A percentile compares a stretch with the other conserved stretches of the same genome.
These are phyloP conservation scores for Stenopsyche tienmushanensis DNA, from an alignment of 1,140 invertebrate species.

Conservation along the genomic window DNA sequence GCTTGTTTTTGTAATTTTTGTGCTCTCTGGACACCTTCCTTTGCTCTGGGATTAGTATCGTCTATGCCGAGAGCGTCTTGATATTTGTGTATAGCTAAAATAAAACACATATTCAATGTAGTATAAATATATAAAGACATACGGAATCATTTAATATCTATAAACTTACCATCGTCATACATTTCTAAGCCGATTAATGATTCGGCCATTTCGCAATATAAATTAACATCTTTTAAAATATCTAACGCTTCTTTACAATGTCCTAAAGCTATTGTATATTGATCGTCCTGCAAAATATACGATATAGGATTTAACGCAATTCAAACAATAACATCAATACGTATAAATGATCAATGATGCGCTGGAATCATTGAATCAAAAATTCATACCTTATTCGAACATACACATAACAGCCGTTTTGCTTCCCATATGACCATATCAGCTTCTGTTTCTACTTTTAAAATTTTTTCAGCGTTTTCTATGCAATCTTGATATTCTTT, in stretches of 20 bases:
- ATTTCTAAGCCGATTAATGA: slow-evolving; percentile 87
- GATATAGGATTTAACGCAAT: too few species aligned
- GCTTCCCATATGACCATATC: slow-evolving; percentile 73
- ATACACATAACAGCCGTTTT: slow-evolving; percentile 72
- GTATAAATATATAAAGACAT: too few species aligned
- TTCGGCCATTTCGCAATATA: slow-evolving; percentile 90
- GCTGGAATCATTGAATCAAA: not conserved
- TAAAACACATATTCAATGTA: slow-evolving; percentile 28
- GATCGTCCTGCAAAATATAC: slow-evolving; percentile 58
- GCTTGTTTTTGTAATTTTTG: slow-evolving; percentile 94
- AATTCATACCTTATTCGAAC: slow-evolving; percentile 61
- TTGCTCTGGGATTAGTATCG: slow-evolving; percentile 75
- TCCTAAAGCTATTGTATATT: slow-evolving; percentile 65
- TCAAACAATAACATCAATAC: not conserved
- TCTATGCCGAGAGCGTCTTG: slow-evolving; percentile 87
- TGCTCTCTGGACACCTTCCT: slow-evolving; percentile 85
- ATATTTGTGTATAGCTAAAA: slow-evolving; percentile 82
- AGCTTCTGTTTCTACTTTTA: slow-evolving; percentile 69
- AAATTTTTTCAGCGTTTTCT: slow-evolving; percentile 66
- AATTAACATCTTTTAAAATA: slow-evolving; percentile 72
- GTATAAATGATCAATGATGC: too few species aligned
- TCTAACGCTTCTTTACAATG: slow-evolving; percentile 81
- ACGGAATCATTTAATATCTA: too few species aligned
- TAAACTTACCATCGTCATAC: slow-evolving; percentile 81
- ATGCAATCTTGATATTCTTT: slow-evolving; percentile 78